Percentiles rank a stretch among this genome's conserved stretches.
These are phyloP conservation scores for Druon quercuslanigerum DNA, from an alignment of 1,140 invertebrate genomes.

Conservation along the genomic window DNA sequence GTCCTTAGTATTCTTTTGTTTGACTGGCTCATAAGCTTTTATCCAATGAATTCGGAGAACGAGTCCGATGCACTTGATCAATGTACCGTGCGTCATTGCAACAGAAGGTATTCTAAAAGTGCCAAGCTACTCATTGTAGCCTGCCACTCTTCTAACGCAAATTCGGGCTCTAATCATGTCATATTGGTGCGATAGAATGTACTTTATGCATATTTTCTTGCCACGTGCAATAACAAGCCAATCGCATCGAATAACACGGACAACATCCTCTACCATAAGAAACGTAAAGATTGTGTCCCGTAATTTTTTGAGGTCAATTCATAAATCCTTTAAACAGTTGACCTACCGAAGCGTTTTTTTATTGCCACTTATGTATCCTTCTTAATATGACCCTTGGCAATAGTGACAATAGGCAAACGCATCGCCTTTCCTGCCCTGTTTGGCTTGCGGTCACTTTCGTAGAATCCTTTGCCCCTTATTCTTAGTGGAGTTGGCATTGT, in stretches of 20 bases:
- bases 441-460: no score
- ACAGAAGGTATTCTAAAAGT: slow-evolving; percentile 32
- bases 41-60: slow-evolving; percentile 38
- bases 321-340: no score
- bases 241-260: neutral
- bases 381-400: no score
- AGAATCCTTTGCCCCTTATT: no score
- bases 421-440: no score
- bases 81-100: slow-evolving; percentile 32
- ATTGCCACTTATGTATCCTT: no score
- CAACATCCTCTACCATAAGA: no score
- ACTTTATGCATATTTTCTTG: slow-evolving; percentile 48
- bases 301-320: no score
- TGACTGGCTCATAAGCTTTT: neutral
- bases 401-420: no score
- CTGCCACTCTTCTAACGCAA: slow-evolving; percentile 33
- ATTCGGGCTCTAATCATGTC: neutral
- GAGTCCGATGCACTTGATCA: slow-evolving; percentile 39
- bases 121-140: slow-evolving; percentile 32
- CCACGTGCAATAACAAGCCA: slow-evolving; percentile 54
- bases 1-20: slow-evolving; percentile 4
- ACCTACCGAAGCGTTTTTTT: no score
- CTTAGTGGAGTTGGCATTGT: no score
- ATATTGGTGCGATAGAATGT: neutral
- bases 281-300: no score